Evolutionary conservation across 2,888 invertebrate species (phyloP).

Genomic region (Aradus depressus): DNA sequence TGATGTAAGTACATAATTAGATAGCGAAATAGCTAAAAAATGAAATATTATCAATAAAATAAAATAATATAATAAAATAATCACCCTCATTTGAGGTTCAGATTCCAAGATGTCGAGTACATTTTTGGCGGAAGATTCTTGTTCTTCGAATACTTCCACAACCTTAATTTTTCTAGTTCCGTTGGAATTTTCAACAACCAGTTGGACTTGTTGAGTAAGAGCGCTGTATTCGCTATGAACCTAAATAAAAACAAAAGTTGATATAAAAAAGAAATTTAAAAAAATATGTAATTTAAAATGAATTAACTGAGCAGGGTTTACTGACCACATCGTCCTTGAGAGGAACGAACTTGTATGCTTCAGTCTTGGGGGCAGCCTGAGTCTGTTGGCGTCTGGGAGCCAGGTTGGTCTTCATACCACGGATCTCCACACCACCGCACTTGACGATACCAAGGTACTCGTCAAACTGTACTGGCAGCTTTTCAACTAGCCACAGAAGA

Average conservation of each 20-base stretch:
- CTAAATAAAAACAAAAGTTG: slow-evolving; percentile 11
- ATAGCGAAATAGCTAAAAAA: too few relatives aligned
- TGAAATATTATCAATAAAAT: neutral
- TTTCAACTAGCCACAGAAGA: neutral
- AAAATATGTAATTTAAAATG: neutral
- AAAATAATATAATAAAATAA: slow-evolving; percentile 24
- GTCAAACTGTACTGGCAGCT: slow-evolving; percentile 49
- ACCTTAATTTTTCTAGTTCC: slow-evolving; percentile 58
- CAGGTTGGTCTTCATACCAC: slow-evolving; percentile 80
- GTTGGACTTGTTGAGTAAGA: slow-evolving; percentile 55
- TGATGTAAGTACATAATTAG: too few relatives aligned
- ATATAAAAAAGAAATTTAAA: neutral
- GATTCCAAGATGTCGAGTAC: slow-evolving; percentile 53
- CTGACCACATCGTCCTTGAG: slow-evolving; percentile 42
- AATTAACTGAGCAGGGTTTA: neutral
- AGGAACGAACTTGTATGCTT: slow-evolving; percentile 72
- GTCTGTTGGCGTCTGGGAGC: slow-evolving; percentile 73
- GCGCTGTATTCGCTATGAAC: slow-evolving; percentile 35
- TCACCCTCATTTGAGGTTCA: slow-evolving; percentile 57
- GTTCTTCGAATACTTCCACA: slow-evolving; percentile 52
- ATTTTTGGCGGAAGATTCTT: slow-evolving; percentile 48
- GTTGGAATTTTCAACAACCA: slow-evolving; percentile 64
- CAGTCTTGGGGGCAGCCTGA: slow-evolving; percentile 69
- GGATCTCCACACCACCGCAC: slow-evolving; percentile 75
- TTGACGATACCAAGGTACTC: slow-evolving; percentile 59